Percentiles rank a stretch among this genome's conserved stretches.
phyloP scores from a whole-genome alignment of 1,140 invertebrate species.

The Pseudomyrmex sp. region DNA sequence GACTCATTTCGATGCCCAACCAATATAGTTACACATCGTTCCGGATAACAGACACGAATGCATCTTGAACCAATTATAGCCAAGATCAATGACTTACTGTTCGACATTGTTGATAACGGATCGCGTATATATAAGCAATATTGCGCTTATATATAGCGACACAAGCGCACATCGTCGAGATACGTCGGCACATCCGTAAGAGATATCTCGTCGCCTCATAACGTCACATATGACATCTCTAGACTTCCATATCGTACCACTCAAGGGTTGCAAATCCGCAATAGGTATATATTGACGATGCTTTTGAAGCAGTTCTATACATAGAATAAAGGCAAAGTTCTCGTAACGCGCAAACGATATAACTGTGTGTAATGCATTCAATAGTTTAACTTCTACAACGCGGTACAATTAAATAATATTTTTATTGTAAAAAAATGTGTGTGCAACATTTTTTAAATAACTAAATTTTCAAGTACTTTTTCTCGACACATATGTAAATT shows the following conservation, averaged over 20 bases:
- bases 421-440: not conserved
- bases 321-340: not conserved
- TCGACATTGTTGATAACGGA: constrained; percentile 33
- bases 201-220: constrained; percentile 48
- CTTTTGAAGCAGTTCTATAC: not conserved
- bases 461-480: no score
- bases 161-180: not conserved
- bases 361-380: not conserved
- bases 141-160: not conserved
- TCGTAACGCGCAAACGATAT: not conserved
- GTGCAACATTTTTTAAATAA: no score
- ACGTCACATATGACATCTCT: constrained; percentile 37
- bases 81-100: constrained; percentile 45
- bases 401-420: not conserved
- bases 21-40: not conserved
- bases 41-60: constrained; percentile 19
- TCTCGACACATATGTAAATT: not conserved
- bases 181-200: not conserved
- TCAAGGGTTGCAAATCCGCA: not conserved
- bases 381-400: not conserved
- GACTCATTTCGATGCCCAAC: not conserved
- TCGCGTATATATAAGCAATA: constrained; percentile 5
- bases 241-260: not conserved
- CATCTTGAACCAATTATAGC: constrained; percentile 44
- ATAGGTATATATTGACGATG: not conserved